phyloP scores from a whole-genome alignment of 2,888 invertebrate genomes.

The Laothoe populi region DNA sequence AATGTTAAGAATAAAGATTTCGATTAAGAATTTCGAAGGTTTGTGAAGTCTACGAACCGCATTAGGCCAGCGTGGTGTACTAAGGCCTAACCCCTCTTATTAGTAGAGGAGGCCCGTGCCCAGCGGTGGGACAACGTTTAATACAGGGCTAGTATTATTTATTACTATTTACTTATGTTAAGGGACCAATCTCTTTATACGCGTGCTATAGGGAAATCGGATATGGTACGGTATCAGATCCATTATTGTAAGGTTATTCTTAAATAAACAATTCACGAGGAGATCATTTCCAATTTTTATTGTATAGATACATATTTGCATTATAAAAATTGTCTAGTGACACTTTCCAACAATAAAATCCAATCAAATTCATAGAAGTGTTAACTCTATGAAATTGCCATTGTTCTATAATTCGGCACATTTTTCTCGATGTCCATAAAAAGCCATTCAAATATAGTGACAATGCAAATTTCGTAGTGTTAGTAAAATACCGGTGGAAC shows the following conservation, averaged over 20 bases:
- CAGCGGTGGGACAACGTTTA: too few species aligned
- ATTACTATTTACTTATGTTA: too few species aligned
- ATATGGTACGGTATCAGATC: too few species aligned
- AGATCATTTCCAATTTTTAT: slow-evolving; percentile 62
- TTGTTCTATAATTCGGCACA: slow-evolving; percentile 8
- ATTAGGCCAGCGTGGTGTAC: too few species aligned
- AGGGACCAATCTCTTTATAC: too few species aligned
- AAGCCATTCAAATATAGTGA: slow-evolving; percentile 6
- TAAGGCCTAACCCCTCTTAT: too few species aligned
- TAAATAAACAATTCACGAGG: slow-evolving; percentile 30
- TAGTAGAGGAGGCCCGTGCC: too few species aligned
- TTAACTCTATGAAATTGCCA: slow-evolving; percentile 45
- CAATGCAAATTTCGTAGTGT: slow-evolving; percentile 16
- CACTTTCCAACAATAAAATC: slow-evolving; percentile 70
- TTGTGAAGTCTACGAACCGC: too few species aligned
- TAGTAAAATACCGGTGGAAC: background rate
- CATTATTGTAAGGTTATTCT: background rate
- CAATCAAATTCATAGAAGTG: slow-evolving; percentile 55
- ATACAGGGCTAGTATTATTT: too few species aligned
- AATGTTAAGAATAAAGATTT: too few species aligned
- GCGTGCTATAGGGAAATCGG: too few species aligned
- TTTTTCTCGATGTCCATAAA: background rate
- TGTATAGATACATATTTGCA: slow-evolving; percentile 71
- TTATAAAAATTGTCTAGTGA: slow-evolving; percentile 73
- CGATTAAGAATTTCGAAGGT: too few species aligned